Evolutionary conservation across 2,888 invertebrate genomes (phyloP), one percentile per base, ranked within the genome.

Genomic region (Drosophila atripex): DNA sequence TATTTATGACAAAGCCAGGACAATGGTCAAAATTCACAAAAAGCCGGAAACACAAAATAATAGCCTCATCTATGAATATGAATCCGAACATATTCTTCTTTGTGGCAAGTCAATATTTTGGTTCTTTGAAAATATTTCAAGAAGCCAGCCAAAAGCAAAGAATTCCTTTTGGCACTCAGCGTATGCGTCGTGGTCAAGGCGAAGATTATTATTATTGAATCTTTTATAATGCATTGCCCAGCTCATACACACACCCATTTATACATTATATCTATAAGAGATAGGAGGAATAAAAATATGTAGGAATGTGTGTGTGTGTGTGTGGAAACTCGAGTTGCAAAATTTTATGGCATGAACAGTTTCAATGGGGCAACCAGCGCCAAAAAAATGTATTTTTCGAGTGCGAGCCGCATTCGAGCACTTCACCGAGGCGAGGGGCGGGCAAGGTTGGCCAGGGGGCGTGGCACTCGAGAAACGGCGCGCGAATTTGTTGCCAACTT

Each of bases 401-500:
- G 88, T 88, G 88, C 88, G 68, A 85, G 88, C 79, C 73, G 55
- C 83, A 82, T 70, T 82, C 83, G 72, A 86, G 65, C 64, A 69
- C 61, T 69, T 69, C 73, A 39, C 21, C 28, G 25, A 2, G 12
- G n/a, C 9, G 14, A 55, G 30, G 32, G 30, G 3, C 8, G 25
- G 38, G 39, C 18, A n/a, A 18, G 39, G 45, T 30, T 9, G 46
- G 23, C 21, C 8, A 0, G 32, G 5, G 38, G 56, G 70, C 30
- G 35, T 54, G 43, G 69, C 46, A 85, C 82, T 80, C 54, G 78
- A 87, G 71, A 73, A 84, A 63, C 77, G 55, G 64, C 68, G 58
- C 88, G 76, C 70, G 68, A 88, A 82, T 88, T 86, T 82, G 80
- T 85, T 80, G 80, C 88, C 88, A 80, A 82, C 88, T 88, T 80